phyloP scores from a whole-genome alignment of 2,888 invertebrate species.

The Lottia gigantea region DNA sequence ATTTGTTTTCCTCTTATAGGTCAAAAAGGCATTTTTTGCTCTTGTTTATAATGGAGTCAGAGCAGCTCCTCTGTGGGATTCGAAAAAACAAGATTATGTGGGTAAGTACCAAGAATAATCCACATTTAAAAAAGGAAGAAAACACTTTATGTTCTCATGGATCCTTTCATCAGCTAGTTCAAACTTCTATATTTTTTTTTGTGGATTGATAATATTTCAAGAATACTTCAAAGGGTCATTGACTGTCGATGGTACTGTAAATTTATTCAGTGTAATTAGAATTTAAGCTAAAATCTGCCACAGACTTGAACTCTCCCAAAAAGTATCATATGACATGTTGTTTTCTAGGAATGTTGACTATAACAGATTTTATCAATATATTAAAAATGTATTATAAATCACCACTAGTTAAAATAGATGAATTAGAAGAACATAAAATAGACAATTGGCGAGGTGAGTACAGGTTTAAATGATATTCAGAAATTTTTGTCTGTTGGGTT shows the following conservation, averaged over 20 bases:
- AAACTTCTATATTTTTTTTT: too few relatives aligned
- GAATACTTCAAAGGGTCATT: too few relatives aligned
- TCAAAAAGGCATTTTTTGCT: slow-evolving; percentile 86
- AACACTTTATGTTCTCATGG: background rate
- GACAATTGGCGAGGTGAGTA: slow-evolving; percentile 86
- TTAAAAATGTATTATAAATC: slow-evolving; percentile 93
- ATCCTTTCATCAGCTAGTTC: background rate
- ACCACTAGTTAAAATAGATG: slow-evolving; percentile 86
- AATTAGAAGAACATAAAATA: slow-evolving; percentile 94
- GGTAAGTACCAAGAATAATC: slow-evolving; percentile 71
- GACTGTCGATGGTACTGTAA: too few relatives aligned
- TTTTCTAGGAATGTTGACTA: slow-evolving; percentile 85
- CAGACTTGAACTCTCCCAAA: too few relatives aligned
- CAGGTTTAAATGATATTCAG: too few relatives aligned
- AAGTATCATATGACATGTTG: background rate
- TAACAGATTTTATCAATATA: slow-evolving; percentile 99
- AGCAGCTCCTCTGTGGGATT: slow-evolving; percentile 98
- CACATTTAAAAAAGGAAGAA: too few relatives aligned
- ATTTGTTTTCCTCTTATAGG: slow-evolving; percentile 68
- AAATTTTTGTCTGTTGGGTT: too few relatives aligned
- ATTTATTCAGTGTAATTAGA: too few relatives aligned
- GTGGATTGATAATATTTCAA: too few relatives aligned
- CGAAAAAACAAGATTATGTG: slow-evolving; percentile 88
- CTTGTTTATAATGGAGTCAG: slow-evolving; percentile 98
- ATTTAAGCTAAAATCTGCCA: background rate